Percentiles rank a stretch among this genome's conserved stretches.
Conservation (phyloP, 2,113 vertebrate genomes). For the Xyliphius kryptos region DNA sequence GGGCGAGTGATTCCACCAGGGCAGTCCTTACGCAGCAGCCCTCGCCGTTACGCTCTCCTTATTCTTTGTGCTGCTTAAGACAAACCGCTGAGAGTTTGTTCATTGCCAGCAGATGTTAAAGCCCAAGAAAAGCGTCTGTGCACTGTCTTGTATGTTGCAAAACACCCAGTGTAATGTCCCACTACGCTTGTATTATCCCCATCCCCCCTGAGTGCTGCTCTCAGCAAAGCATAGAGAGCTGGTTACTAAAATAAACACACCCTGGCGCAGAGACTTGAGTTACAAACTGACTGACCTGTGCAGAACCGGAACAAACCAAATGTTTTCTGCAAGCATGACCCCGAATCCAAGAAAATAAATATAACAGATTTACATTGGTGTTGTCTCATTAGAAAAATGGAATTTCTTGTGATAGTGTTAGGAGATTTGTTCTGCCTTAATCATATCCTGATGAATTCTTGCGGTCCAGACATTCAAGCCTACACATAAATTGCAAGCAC, state of each 20-base stretch:
- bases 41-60: conserved; percentile 3
- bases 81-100: conserved; percentile 7
- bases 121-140: conserved; percentile 1
- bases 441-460: no score
- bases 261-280: conserved; percentile 46
- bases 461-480: no score
- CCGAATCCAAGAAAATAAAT: no score
- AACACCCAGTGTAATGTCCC: conserved; percentile 26
- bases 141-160: conserved; percentile 15
- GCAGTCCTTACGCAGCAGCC: background rate
- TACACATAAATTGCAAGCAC: no score
- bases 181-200: background rate
- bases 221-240: conserved; percentile 19
- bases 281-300: conserved; percentile 20
- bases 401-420: no score
- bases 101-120: conserved; percentile 31
- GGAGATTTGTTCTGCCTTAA: no score
- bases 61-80: conserved; percentile 17
- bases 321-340: no score
- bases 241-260: conserved; percentile 37
- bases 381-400: no score
- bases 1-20: background rate
- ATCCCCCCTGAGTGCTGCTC: background rate
- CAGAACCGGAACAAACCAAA: background rate
- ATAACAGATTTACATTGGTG: no score